Percentiles rank a stretch among this genome's conserved stretches.
These are phyloP conservation scores for Octomys mimax DNA, from an alignment of 2,797 vertebrate genomes.

Conservation along the genomic window DNA sequence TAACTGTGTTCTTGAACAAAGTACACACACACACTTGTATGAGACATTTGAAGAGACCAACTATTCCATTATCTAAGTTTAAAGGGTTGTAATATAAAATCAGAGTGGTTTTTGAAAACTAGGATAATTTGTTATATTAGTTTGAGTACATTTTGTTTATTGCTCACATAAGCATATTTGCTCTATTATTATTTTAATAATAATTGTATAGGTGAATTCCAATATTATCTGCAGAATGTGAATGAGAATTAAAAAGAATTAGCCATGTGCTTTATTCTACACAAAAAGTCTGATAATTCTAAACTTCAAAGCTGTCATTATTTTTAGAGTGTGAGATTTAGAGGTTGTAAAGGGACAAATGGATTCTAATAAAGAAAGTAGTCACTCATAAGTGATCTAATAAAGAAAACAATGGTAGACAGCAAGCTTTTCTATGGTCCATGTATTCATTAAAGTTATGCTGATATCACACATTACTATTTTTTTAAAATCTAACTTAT, in stretches of 20 bases:
- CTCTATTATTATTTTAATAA: neutral
- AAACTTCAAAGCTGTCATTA: neutral
- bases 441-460: neutral
- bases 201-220: neutral
- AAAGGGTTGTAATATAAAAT: neutral
- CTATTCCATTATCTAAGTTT: neutral
- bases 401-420: neutral
- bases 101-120: neutral
- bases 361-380: neutral
- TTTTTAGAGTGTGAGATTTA: neutral
- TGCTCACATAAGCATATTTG: neutral
- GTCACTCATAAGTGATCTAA: neutral
- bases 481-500: no score
- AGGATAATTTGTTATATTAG: accelerated
- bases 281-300: neutral
- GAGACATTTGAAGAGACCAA: neutral
- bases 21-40: neutral
- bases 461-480: neutral
- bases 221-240: neutral
- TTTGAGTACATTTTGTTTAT: neutral
- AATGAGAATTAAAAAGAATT: neutral
- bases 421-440: neutral
- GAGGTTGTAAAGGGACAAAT: neutral
- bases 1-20: neutral
- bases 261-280: neutral